Evolutionary conservation across 2,797 vertebrate genomes (phyloP), one percentile per base, ranked within the genome.

Genomic region (Enteromius mattozi): DNA sequence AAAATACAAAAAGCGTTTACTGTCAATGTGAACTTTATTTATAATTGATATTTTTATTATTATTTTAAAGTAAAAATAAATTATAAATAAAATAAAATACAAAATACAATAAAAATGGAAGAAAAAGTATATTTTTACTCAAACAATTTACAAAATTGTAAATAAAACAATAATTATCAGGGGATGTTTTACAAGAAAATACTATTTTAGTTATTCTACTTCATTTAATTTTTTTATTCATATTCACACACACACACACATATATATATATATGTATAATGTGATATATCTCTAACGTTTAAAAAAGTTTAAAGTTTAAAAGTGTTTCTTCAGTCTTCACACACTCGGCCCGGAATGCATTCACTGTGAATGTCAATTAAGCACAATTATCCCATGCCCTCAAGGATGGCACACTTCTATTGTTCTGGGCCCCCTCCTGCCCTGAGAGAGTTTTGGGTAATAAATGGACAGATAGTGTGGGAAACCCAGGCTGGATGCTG

Each of bases 391-490:
- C 86, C 86, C 69, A 71, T 87, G 86, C 91, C 88, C 87, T 90
- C 77, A 88, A 86, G 86, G 89, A 94, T 87, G 96, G 95, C 96
- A 96, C 96, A 94, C 96, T 96, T 96, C 95, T 92, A 93, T 95
- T 96, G 94, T 93, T 91, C 86, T 1, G 45, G 76, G n/a, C 77
- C 19, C 69, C 86, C 69, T 83, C 88, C 88, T 71, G 74, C 78
- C 51, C 81, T 89, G 17, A 0, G 86, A 90, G 92, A 95, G 93
- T 94, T 93, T 92, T 47, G 91, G 86, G 93, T 92, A 76, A 89
- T 96, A 95, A 96, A 96, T 95, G 90, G 93, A 91, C 87, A 86
- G 88, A 90, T 86, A 91, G 95, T 96, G 96, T 96, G 96, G 96
- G 96, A 96, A 96, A 95, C 92, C 92, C 91, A 87, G 92, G 87